phyloP scores from a whole-genome alignment of 1,140 invertebrate genomes.

The Drosophila pandora region DNA sequence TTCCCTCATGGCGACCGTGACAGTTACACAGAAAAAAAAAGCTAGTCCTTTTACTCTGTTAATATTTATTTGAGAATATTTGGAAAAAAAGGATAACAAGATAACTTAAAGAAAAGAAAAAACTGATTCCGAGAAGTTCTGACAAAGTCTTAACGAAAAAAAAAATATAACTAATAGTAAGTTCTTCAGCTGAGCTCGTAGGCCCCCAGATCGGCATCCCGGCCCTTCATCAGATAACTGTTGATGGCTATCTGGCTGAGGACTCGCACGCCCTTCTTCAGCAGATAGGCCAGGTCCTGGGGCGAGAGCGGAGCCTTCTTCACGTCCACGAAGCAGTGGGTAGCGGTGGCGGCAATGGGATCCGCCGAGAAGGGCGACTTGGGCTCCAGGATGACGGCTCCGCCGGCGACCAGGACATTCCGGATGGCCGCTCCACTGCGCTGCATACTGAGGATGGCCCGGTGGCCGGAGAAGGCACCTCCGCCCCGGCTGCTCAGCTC shows the following conservation, averaged over 20 bases:
- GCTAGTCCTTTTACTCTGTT: neutral
- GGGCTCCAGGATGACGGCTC: conserved; percentile 87
- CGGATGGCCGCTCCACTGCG: conserved; percentile 87
- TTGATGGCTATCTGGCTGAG: conserved; percentile 78
- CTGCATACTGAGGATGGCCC: conserved; percentile 88
- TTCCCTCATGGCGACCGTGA: too few species aligned
- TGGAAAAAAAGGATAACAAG: neutral
- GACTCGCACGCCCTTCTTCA: conserved; percentile 49
- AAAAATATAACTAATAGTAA: neutral
- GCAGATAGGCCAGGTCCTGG: conserved; percentile 46
- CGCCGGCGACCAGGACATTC: conserved; percentile 89
- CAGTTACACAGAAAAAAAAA: too few species aligned
- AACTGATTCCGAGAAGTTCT: neutral
- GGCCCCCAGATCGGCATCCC: conserved; percentile 61
- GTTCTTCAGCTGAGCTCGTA: conserved; percentile 33
- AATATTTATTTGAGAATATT: neutral
- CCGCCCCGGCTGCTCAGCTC: conserved; percentile 54
- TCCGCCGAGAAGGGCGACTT: conserved; percentile 57
- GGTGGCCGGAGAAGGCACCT: conserved; percentile 87
- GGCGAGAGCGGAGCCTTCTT: conserved; percentile 59
- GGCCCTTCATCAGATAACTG: conserved; percentile 68
- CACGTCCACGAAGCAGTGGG: conserved; percentile 75
- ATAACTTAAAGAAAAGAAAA: neutral
- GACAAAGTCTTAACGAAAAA: neutral
- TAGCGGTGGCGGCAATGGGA: conserved; percentile 34